Conservation (phyloP, 2,797 vertebrate genomes). For the Muscicapa striata region DNA sequence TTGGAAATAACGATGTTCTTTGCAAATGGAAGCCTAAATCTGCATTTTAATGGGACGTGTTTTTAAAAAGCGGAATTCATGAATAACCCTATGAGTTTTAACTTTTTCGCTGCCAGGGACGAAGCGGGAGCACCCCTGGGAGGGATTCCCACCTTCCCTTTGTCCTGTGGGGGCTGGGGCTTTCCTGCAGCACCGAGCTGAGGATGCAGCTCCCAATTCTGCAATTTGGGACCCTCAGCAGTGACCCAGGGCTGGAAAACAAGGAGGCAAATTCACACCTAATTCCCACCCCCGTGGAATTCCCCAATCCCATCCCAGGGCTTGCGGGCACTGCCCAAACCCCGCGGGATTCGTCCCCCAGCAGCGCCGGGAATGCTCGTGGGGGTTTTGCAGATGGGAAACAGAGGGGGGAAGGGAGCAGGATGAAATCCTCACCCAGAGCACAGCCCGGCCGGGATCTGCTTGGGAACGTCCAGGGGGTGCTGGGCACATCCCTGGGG, state of each 20-base stretch:
- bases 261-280: not conserved
- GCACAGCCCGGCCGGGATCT: not conserved
- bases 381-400: not conserved
- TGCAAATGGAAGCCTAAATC: conserved; percentile 74
- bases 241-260: not conserved
- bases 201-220: not conserved
- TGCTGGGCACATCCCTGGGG: too few species aligned
- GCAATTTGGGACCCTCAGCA: not conserved
- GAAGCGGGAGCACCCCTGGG: not conserved
- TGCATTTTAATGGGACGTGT: conserved; percentile 77
- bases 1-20: conserved; percentile 78
- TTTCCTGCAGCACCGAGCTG: not conserved
- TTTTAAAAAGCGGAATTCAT: conserved; percentile 65
- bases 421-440: not conserved
- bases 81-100: conserved; percentile 65
- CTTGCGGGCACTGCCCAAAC: not conserved
- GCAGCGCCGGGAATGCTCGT: rapidly evolving
- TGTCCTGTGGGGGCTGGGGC: not conserved
- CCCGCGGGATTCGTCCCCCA: not conserved
- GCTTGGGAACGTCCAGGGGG: not conserved
- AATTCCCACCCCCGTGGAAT: rapidly evolving
- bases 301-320: rapidly evolving
- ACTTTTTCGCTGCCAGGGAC: conserved; percentile 63
- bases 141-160: conserved; percentile 37
- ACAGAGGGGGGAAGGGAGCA: not conserved